Base-by-base conservation (phyloP, 2,797 vertebrate species). In the Florisuga fusca region DNA sequence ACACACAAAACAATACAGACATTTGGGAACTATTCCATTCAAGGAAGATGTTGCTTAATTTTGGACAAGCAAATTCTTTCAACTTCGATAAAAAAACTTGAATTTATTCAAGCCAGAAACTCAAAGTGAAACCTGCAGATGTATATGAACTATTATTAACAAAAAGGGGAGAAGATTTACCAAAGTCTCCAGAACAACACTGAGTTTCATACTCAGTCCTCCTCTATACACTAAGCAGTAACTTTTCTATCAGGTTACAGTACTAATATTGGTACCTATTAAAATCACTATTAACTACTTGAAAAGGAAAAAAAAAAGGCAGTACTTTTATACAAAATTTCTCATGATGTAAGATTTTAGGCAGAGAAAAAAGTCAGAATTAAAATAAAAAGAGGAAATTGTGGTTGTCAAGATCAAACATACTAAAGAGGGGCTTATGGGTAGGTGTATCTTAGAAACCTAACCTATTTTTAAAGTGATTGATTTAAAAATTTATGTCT, bases 341-440 rank as follows among this genome's bases (percentile, higher is more conserved):
- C 57, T 33, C 50, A 50, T 10, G 13, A 27, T 27, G 63, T 8
- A 17, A 66, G 5, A 72, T 31, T 67, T 90, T 54, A 83, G 69
- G n/a, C 22, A 55, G 15, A 87, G 6, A 46, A 66, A 76, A 59
- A 79, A 73, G 25, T 8, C 11, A 79, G 26, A 93, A 87, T 23
- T 68, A n/a, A 95, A 94, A 89, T 12, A 76, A 93, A 87, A 91
- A 64, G 57, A 84, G 76, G 89, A 94, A 94, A 76, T 10, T 67
- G 73, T 0, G 1, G 50, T 51, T 79, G 19, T 68, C 34, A 83
- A 62, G 45, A 75, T 71, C 20, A 89, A 80, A 67, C 21, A 67
- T 31, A 25, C 11, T 63, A 63, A 63, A 34, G 21, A 81, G 23
- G 23, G 46, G n/a, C 48, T 55, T 54, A n/a, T 62, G 38, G 34